Percentiles rank a stretch among this genome's conserved stretches.
Evolutionary conservation across 2,797 vertebrate genomes (phyloP).

Genomic region (Rachycentron canadum): DNA sequence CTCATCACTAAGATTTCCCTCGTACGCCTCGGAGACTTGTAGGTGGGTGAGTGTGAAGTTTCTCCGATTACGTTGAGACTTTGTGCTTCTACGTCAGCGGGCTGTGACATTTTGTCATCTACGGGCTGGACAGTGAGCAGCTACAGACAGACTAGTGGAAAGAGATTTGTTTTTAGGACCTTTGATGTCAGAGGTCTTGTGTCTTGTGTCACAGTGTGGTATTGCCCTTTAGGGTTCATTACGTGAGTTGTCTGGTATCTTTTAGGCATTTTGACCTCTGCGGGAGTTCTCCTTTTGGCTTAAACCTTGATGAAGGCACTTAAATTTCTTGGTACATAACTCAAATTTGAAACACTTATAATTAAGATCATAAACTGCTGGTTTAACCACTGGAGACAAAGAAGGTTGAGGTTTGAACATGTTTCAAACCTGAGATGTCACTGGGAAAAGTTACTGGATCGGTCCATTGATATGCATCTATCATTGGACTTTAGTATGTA

Average conservation of each 20-base stretch:
- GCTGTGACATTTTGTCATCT: slow-evolving; percentile 55
- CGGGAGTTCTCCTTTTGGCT: slow-evolving; percentile 9
- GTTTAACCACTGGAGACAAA: not conserved
- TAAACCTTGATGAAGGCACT: slow-evolving; percentile 11
- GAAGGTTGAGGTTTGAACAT: not conserved
- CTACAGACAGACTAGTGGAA: slow-evolving; percentile 45
- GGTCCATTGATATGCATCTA: not conserved
- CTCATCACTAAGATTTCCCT: slow-evolving; percentile 69
- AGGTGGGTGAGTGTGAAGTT: slow-evolving; percentile 62
- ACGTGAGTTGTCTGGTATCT: not conserved
- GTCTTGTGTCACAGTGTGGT: slow-evolving; percentile 48
- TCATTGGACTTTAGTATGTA: not conserved
- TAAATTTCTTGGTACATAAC: not conserved
- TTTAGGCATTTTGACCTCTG: slow-evolving; percentile 23
- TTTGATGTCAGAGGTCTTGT: slow-evolving; percentile 53
- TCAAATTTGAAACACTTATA: slow-evolving; percentile 1
- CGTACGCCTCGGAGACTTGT: slow-evolving; percentile 36
- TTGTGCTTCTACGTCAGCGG: slow-evolving; percentile 53
- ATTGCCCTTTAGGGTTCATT: slow-evolving; percentile 44
- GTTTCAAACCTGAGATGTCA: slow-evolving; percentile 17
- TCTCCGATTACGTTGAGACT: slow-evolving; percentile 54
- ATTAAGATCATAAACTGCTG: slow-evolving; percentile 10
- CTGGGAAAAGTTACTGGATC: slow-evolving; percentile 13
- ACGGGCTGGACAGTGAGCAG: not conserved
- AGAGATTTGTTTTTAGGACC: slow-evolving; percentile 37